These are phyloP conservation scores for Monodelphis domestica DNA, from an alignment of 2,797 vertebrate genomes.

Conservation along the genomic window DNA sequence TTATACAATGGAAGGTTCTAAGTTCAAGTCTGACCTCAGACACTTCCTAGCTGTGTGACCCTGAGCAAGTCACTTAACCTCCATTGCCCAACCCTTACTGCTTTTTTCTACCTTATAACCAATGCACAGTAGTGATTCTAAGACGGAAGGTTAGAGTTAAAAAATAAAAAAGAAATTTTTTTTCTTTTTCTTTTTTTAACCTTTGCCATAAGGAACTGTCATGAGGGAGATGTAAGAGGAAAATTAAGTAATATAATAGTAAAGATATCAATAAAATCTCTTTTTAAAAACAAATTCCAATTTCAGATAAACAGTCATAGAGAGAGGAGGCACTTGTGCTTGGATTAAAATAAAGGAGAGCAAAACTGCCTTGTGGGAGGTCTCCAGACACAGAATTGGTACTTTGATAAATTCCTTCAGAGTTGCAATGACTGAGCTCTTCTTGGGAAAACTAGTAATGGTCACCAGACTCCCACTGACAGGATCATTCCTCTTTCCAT, in stretches of 20 bases:
- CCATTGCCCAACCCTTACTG: no score
- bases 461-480: not conserved
- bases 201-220: not conserved
- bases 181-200: not conserved
- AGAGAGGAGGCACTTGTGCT: not conserved
- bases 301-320: not conserved
- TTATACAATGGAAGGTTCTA: no score
- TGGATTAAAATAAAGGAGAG: conserved; percentile 12
- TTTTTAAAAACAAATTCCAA: not conserved
- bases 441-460: not conserved
- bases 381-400: not conserved
- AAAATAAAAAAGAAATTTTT: no score
- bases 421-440: conserved; percentile 17
- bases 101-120: no score
- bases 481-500: not conserved
- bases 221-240: not conserved
- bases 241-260: not conserved
- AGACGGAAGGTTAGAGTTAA: no score
- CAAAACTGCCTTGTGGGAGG: not conserved
- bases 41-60: no score
- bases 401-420: not conserved
- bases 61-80: no score
- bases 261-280: not conserved
- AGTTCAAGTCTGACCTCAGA: no score
- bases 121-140: no score